These are phyloP conservation scores for Coptodon rendalli DNA, from an alignment of 2,113 vertebrate genomes.

Conservation along the genomic window DNA sequence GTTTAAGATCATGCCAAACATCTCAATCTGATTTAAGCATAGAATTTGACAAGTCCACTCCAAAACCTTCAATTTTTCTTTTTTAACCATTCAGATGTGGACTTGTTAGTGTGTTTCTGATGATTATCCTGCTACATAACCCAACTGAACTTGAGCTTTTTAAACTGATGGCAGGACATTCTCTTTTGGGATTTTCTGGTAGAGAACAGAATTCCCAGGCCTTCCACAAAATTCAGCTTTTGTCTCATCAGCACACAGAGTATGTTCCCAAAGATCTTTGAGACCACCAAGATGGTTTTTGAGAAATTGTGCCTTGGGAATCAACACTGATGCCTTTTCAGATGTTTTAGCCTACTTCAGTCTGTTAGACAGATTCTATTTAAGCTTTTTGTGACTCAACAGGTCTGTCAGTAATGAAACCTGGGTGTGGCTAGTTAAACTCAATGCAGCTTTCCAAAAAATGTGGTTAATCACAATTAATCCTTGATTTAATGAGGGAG, in stretches of 20 bases:
- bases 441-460: background rate
- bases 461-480: background rate
- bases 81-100: background rate
- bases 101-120: background rate
- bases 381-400: background rate
- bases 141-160: background rate
- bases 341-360: background rate
- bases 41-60: accelerated
- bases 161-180: background rate
- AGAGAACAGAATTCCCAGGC: background rate
- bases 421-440: background rate
- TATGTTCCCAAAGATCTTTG: background rate
- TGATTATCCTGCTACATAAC: background rate
- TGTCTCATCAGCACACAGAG: background rate
- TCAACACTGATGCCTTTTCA: no score
- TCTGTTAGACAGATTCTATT: background rate
- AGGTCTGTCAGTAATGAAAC: background rate
- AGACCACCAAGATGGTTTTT: no score
- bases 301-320: no score
- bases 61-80: background rate
- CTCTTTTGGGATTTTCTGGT: background rate
- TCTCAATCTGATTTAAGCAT: background rate
- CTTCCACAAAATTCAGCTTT: background rate
- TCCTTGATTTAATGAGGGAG: accelerated
- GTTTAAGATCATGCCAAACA: background rate